Conservation (phyloP, 2,888 invertebrate genomes). For the Ommatoiulus sabulosus region DNA sequence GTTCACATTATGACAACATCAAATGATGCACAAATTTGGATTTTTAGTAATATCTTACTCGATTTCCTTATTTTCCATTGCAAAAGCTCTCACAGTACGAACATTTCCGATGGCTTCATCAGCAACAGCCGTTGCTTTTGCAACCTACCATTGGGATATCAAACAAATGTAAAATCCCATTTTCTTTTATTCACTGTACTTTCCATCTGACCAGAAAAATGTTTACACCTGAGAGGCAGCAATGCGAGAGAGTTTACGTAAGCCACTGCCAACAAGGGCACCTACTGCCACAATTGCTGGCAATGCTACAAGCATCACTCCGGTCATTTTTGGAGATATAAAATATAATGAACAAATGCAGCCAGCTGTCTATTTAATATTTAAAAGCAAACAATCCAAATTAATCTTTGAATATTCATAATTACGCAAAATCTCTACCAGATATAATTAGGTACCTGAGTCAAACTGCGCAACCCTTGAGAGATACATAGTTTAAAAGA, state of each 20-base stretch:
- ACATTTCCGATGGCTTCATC: slow-evolving; percentile 95
- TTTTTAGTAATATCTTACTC: slow-evolving; percentile 68
- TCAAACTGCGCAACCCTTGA: slow-evolving; percentile 86
- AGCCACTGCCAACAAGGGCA: slow-evolving; percentile 81
- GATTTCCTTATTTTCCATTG: slow-evolving; percentile 88
- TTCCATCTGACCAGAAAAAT: neutral
- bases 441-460: slow-evolving; percentile 75
- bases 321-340: slow-evolving; percentile 92
- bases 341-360: slow-evolving; percentile 82
- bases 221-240: slow-evolving; percentile 83
- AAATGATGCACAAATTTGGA: too few species aligned
- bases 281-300: slow-evolving; percentile 89
- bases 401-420: neutral
- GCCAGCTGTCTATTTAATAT: slow-evolving; percentile 73
- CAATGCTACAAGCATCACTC: slow-evolving; percentile 83
- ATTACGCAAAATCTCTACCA: neutral
- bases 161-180: neutral
- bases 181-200: neutral
- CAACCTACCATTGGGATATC: slow-evolving; percentile 72
- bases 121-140: slow-evolving; percentile 87
- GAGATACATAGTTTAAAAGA: slow-evolving; percentile 94
- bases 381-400: slow-evolving; percentile 49
- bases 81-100: slow-evolving; percentile 92
- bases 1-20: too few species aligned
- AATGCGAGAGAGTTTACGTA: slow-evolving; percentile 81